These are phyloP conservation scores for Stegodyphus mimosarum DNA, from an alignment of 1,140 invertebrate species.

Conservation along the genomic window DNA sequence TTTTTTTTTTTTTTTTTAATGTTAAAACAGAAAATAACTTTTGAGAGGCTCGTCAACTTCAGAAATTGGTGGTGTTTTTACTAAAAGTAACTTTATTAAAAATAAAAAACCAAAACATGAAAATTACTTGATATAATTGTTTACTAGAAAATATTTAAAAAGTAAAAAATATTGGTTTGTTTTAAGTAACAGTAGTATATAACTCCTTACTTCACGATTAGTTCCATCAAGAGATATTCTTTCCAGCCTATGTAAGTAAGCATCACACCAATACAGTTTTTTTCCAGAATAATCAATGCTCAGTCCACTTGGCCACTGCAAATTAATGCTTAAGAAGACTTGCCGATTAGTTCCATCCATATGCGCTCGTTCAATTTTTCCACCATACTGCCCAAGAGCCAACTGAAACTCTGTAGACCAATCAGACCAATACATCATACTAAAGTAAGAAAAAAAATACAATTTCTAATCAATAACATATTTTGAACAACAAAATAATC, in stretches of 20 bases:
- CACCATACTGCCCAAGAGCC: constrained; percentile 60
- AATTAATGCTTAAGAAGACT: constrained; percentile 66
- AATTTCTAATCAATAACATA: too few relatives aligned
- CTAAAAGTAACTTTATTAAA: too few relatives aligned
- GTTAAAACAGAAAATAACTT: too few relatives aligned
- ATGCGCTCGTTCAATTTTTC: constrained; percentile 71
- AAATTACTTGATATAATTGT: too few relatives aligned
- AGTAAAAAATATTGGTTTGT: too few relatives aligned
- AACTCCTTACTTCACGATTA: constrained; percentile 73
- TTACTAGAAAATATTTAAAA: too few relatives aligned
- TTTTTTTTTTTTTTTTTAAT: too few relatives aligned
- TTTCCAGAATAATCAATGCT: constrained; percentile 70
- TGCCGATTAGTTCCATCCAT: constrained; percentile 71
- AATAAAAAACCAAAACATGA: too few relatives aligned
- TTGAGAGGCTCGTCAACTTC: too few relatives aligned
- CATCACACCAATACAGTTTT: constrained; percentile 73
- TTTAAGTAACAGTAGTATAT: neutral
- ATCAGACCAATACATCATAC: constrained; percentile 72
- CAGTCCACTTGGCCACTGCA: constrained; percentile 74
- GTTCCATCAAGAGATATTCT: constrained; percentile 85
- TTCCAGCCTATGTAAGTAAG: too few relatives aligned
- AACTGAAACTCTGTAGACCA: constrained; percentile 65
- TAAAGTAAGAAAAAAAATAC: constrained; percentile 56
- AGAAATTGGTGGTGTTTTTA: too few relatives aligned
- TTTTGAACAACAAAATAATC: too few relatives aligned